Base-by-base conservation (phyloP, 2,797 vertebrate genomes). In the Sebastes kiyomatsui region DNA sequence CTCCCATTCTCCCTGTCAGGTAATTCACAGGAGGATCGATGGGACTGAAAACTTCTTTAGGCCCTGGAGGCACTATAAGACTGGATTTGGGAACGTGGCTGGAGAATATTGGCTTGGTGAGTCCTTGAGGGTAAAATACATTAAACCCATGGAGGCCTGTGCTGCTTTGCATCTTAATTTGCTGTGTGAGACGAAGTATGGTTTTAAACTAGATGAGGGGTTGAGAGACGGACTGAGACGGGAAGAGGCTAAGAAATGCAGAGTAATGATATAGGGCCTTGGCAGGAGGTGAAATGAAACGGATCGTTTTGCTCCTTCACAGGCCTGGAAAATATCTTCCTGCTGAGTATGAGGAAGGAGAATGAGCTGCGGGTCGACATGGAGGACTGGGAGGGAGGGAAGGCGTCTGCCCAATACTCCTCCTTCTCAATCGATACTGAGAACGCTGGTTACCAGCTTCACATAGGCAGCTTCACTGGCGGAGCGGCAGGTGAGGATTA, bases 21-120 rank as follows among this genome's bases (percentile, higher is more conserved):
- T 93, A 16, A 77, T 94, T 74, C 87, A 83, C 18, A 90, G 80
- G 56, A 89, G 90, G 81, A 7, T 86, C 14, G 88, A 94, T 59
- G 88, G 93, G 55, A 76, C 28, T 27, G 89, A 87, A 64, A 92
- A 71, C 72, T 90, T 92, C 86, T 89, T 32, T 84, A 90, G 91
- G 16, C 85, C 88, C 4, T 93, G 89, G 90, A 74, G 25, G 0
- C 66, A 80, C 9, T 93, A 93, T 54, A 90, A 87, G 60, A 23
- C 70, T 23, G 92, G 91, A 16, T 94, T 93, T 82, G 90, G 92
- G n/a, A 82, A 90, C 9, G 73, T 84, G 28, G 67, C 77, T 20
- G 90, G 89, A 79, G 92, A 94, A 60, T 90, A 92, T 46, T 93
- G 90, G 91, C 82, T 93, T 2, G 88, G 88, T 93, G 56, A 89